phyloP scores from a whole-genome alignment of 2,113 vertebrate genomes.

The Sclerurus mexicanus region DNA sequence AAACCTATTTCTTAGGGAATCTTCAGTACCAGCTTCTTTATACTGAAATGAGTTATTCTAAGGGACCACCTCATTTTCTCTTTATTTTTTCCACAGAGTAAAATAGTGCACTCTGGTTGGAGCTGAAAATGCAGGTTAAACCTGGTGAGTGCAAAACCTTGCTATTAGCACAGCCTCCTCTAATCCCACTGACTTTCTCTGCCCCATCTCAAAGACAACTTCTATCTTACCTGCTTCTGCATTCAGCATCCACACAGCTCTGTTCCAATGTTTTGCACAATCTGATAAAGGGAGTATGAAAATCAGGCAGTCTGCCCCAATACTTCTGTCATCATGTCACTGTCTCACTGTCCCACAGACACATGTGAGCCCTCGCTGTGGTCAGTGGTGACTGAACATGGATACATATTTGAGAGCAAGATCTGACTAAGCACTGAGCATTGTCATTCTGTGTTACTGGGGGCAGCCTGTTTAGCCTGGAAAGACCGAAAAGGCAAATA shows the following conservation, averaged over 20 bases:
- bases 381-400: background rate
- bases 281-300: background rate
- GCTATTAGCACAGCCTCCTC: background rate
- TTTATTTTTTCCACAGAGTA: background rate
- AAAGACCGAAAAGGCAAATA: background rate
- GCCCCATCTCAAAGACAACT: background rate
- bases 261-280: background rate
- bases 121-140: background rate
- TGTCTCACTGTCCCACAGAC: rapidly evolving
- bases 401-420: background rate
- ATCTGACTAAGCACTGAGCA: background rate
- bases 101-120: background rate
- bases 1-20: background rate
- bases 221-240: background rate
- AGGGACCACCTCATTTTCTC: background rate
- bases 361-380: rapidly evolving
- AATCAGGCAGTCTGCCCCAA: rapidly evolving
- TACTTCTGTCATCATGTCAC: background rate
- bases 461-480: background rate
- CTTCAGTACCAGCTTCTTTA: background rate
- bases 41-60: background rate
- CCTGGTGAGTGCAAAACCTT: background rate
- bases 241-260: background rate
- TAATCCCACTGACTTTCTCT: background rate
- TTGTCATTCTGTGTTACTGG: background rate